These are phyloP conservation scores for Stramonita haemastoma DNA, from an alignment of 2,888 invertebrate species.

Conservation along the genomic window DNA sequence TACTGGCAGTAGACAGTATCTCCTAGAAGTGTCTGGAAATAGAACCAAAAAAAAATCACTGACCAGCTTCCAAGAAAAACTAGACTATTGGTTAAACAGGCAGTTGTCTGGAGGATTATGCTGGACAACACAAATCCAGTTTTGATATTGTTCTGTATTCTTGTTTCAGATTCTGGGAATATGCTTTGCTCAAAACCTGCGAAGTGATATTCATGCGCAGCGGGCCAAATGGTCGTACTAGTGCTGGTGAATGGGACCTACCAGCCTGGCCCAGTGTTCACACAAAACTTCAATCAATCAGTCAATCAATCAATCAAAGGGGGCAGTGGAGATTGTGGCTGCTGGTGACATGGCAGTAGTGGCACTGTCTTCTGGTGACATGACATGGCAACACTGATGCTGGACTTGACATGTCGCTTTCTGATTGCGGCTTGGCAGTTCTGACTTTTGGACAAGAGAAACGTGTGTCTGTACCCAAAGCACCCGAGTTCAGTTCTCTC, in stretches of 20 bases:
- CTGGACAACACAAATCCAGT: no score
- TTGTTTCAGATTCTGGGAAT: slow-evolving; percentile 91
- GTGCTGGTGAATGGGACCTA: no score
- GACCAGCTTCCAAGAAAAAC: no score
- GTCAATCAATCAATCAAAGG: no score
- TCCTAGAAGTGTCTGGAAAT: no score
- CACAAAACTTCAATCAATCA: background rate
- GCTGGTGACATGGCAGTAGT: background rate
- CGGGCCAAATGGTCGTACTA: slow-evolving; percentile 89
- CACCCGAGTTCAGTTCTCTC: background rate
- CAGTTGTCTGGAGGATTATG: no score
- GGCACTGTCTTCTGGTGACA: background rate
- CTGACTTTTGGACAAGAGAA: background rate
- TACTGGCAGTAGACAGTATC: no score
- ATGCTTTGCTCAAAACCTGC: slow-evolving; percentile 97
- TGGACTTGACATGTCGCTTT: background rate
- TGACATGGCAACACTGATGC: background rate
- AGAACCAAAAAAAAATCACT: no score
- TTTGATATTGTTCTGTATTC: background rate
- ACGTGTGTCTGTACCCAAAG: background rate
- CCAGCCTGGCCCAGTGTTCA: background rate
- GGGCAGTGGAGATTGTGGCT: no score
- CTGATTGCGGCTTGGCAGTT: background rate
- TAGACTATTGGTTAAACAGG: no score
- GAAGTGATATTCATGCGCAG: slow-evolving; percentile 97